Base-by-base conservation (phyloP, 2,888 invertebrate species). In the Chymomyza procnemis region DNA sequence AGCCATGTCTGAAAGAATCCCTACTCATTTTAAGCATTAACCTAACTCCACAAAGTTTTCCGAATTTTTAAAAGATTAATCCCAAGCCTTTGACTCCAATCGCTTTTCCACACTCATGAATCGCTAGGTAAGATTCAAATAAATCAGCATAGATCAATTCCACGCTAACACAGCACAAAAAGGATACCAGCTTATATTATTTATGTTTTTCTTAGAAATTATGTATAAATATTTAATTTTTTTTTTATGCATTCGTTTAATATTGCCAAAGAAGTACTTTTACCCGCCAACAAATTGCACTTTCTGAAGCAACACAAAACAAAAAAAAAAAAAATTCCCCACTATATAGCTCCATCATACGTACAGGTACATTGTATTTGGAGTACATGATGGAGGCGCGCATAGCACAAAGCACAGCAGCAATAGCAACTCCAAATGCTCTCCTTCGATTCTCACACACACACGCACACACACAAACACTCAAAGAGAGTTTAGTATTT, bases 261-360 rank as follows among this genome's bases (percentile, higher is more conserved):
- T 66, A 73, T 67, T 41, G 69, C 63, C 34, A 79, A 81, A 78
- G 82, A 84, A 84, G 82, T 84, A 78, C 84, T 81, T 81, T 81
- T 78, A 79, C 70, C 58, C 69, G 84, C 77, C 77, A 73, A 80
- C 8, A 26, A 26, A 4, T 4, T 26, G 34, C 34, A 41, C 34
- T 12, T 1, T 41, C n/a, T 41, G 1, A 41, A 12, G 34, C 34
- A 41, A 12, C 4, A 26, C 4, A 26, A 26, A 6, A 4, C 4
- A 26, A 26, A 6, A 26, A 26, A 2, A 26, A 2, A 26, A 26
- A 26, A n/a, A n/a, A n/a, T n/a, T n/a, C n/a, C n/a, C n/a, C 6
- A 5, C 26, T 26, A 26, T 26, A 26, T n/a, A n/a, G n/a, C n/a
- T n/a, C n/a, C 26, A 26, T 26, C 22, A 22, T 22, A 22, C 4